Percentiles rank a stretch among this genome's conserved stretches.
phyloP scores from a whole-genome alignment of 1,140 invertebrate species.

The Musca domestica region DNA sequence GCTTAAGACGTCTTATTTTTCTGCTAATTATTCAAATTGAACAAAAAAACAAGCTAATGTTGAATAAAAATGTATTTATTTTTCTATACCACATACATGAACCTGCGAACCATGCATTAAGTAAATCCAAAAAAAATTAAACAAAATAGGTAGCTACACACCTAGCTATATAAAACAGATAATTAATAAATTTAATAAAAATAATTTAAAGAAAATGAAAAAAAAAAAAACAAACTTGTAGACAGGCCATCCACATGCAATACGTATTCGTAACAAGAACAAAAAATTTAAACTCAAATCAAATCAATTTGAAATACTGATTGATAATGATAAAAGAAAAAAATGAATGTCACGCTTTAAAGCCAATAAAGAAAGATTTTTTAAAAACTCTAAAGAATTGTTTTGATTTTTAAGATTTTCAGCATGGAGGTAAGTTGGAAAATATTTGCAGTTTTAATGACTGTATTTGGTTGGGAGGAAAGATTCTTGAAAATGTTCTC shows the following conservation, averaged over 20 bases:
- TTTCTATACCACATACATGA: too few relatives aligned
- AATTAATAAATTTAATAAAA: not conserved
- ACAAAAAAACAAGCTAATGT: too few relatives aligned
- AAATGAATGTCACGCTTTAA: slow-evolving; percentile 20
- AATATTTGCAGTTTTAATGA: too few relatives aligned
- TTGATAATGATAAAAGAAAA: not conserved
- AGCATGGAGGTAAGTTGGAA: not conserved
- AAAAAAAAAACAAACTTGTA: not conserved
- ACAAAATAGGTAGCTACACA: not conserved
- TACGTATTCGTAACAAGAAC: not conserved
- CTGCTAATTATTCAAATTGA: too few relatives aligned
- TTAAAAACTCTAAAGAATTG: slow-evolving; percentile 5
- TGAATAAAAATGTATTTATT: too few relatives aligned
- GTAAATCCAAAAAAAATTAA: not conserved
- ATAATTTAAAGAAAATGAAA: not conserved
- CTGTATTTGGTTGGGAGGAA: too few relatives aligned
- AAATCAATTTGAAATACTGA: too few relatives aligned
- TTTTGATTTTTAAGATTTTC: too few relatives aligned
- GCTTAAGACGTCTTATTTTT: too few relatives aligned
- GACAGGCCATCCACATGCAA: slow-evolving; percentile 16
- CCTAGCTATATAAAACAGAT: not conserved
- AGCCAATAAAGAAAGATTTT: slow-evolving; percentile 21
- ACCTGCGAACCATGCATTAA: not conserved
- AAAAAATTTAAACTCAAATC: too few relatives aligned
- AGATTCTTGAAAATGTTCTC: too few relatives aligned